phyloP scores from a whole-genome alignment of 2,888 invertebrate species.

The Aproaerema taeniolella region DNA sequence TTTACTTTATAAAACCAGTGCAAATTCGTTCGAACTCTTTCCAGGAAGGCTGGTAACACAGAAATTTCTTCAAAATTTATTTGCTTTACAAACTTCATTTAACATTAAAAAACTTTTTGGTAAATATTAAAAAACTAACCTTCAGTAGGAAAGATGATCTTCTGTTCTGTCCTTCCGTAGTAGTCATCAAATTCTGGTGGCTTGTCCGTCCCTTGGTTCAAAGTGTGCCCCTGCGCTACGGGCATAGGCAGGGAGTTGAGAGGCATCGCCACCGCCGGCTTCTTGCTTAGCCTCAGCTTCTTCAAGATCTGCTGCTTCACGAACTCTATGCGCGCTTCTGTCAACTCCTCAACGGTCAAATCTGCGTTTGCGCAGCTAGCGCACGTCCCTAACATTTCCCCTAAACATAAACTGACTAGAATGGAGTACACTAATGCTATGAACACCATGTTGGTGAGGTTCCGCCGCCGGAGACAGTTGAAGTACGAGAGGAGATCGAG shows the following conservation, averaged over 20 bases:
- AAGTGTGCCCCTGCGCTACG: conserved; percentile 83
- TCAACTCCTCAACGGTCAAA: conserved; percentile 73
- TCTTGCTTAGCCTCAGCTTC: conserved; percentile 86
- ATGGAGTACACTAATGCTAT: conserved; percentile 41
- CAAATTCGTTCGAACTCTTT: no score
- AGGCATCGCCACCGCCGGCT: conserved; percentile 81
- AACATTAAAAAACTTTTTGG: no score
- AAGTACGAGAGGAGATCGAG: conserved; percentile 53
- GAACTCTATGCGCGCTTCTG: conserved; percentile 85
- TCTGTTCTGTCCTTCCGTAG: conserved; percentile 90
- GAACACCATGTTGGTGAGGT: conserved; percentile 34
- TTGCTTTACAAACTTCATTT: no score
- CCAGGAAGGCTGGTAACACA: no score
- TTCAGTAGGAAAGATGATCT: conserved; percentile 88
- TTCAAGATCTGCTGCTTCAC: conserved; percentile 91
- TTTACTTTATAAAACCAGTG: no score
- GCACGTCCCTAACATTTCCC: conserved; percentile 51
- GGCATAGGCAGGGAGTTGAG: conserved; percentile 84
- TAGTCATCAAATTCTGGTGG: conserved; percentile 84
- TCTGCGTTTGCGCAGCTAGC: conserved; percentile 66
- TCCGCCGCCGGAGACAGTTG: conserved; percentile 53
- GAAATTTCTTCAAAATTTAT: no score
- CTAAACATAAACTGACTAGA: conserved; percentile 50
- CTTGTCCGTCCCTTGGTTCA: conserved; percentile 74
- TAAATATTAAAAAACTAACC: conserved; percentile 60